Percentiles rank a stretch among this genome's conserved stretches.
Evolutionary conservation across 2,888 invertebrate genomes (phyloP).

Genomic region (Psylliodes chrysocephalus): DNA sequence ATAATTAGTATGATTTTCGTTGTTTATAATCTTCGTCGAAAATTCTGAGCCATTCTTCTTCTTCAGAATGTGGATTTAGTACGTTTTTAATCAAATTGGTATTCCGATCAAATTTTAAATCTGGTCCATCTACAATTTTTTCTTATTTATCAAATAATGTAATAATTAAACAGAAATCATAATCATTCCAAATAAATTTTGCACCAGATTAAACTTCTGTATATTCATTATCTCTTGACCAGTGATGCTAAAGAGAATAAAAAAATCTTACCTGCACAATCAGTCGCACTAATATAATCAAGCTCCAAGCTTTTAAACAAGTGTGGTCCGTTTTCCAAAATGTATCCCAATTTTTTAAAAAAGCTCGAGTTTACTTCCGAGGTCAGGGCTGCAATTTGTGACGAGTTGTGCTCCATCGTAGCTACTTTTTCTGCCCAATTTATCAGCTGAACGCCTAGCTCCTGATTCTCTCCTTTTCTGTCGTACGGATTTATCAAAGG

Average conservation of each 20-base stretch:
- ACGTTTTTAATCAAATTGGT: not conserved
- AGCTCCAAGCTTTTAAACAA: not conserved
- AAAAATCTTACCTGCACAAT: not conserved
- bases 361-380: not conserved
- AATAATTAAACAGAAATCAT: too few species aligned
- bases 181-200: too few species aligned
- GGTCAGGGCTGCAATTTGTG: not conserved
- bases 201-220: too few species aligned
- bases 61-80: not conserved
- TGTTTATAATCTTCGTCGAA: not conserved
- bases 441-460: not conserved
- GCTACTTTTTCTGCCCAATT: slow-evolving; percentile 1
- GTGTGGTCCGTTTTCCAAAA: not conserved
- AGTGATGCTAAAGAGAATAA: not conserved
- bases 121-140: slow-evolving; percentile 3
- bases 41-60: not conserved
- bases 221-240: not conserved
- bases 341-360: not conserved
- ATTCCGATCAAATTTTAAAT: not conserved
- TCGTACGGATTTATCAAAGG: not conserved
- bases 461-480: not conserved
- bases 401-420: not conserved
- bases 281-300: not conserved
- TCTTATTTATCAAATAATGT: too few species aligned
- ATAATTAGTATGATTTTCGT: not conserved